Percentiles rank a stretch among this genome's conserved stretches.
phyloP scores from a whole-genome alignment of 1,140 invertebrate genomes.

The Pseudoatta argentina region DNA sequence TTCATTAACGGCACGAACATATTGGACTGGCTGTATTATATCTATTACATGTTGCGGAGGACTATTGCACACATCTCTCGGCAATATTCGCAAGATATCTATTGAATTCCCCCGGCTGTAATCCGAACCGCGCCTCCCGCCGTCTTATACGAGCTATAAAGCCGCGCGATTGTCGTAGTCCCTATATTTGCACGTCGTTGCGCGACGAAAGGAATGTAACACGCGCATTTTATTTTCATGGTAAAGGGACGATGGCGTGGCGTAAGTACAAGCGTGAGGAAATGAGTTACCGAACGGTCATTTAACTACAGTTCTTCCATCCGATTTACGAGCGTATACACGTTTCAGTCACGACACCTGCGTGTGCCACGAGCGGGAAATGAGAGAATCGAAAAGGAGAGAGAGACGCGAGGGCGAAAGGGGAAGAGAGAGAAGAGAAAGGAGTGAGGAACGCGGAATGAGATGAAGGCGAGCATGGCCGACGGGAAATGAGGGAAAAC shows the following conservation, averaged over 20 bases:
- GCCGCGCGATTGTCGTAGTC: constrained; percentile 16
- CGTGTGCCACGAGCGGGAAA: constrained; percentile 1
- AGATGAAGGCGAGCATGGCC: neutral
- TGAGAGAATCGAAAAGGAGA: constrained; percentile 8
- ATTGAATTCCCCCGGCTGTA: constrained; percentile 31
- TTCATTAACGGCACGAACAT: constrained; percentile 26
- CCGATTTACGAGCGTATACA: constrained; percentile 55
- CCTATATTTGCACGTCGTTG: constrained; percentile 50
- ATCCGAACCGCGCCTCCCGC: neutral
- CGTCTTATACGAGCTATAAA: constrained; percentile 47
- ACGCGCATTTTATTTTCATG: constrained; percentile 21
- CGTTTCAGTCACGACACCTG: constrained; percentile 51
- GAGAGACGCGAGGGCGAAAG: neutral
- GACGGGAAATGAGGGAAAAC: constrained; percentile 10
- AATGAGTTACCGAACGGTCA: constrained; percentile 45
- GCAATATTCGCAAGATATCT: constrained; percentile 25
- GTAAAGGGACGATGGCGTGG: neutral
- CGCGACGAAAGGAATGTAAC: constrained; percentile 28
- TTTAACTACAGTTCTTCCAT: constrained; percentile 54
- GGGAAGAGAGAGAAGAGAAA: neutral
- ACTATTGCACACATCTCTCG: constrained; percentile 10
- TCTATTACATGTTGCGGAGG: constrained; percentile 11
- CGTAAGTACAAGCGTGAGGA: constrained; percentile 2
- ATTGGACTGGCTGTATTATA: neutral
- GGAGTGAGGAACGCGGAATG: neutral